phyloP scores from a whole-genome alignment of 2,888 invertebrate genomes.

The Meiosimyza platycephala region DNA sequence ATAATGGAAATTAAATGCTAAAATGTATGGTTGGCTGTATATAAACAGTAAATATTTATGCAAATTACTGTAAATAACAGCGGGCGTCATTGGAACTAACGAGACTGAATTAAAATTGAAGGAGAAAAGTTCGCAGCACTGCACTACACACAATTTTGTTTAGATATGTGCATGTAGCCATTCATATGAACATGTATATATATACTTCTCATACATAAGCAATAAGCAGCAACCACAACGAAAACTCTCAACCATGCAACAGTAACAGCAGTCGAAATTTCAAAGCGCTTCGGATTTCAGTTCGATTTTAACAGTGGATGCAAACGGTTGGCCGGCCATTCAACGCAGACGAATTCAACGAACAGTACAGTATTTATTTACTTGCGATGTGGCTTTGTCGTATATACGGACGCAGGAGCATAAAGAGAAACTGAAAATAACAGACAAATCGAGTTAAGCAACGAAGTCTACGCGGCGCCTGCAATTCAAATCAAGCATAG shows the following conservation, averaged over 20 bases:
- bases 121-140: too few species aligned
- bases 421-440: conserved; percentile 10
- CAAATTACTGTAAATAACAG: too few species aligned
- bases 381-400: too few species aligned
- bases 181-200: conserved; percentile 4
- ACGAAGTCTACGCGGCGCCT: conserved; percentile 31
- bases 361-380: not conserved
- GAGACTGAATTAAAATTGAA: too few species aligned
- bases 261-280: conserved; percentile 5
- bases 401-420: too few species aligned
- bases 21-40: too few species aligned
- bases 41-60: too few species aligned
- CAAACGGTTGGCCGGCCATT: conserved; percentile 35
- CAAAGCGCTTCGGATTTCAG: conserved; percentile 33
- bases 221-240: conserved; percentile 6
- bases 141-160: too few species aligned
- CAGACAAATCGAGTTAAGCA: conserved; percentile 36
- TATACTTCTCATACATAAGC: conserved; percentile 3
- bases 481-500: conserved; percentile 1
- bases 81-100: too few species aligned
- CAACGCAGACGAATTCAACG: not conserved
- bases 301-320: conserved; percentile 44
- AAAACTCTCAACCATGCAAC: not conserved
- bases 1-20: too few species aligned
- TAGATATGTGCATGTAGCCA: too few species aligned